Percentiles rank a stretch among this genome's conserved stretches.
These are phyloP conservation scores for Nasonovia ribisnigri DNA, from an alignment of 2,888 invertebrate species.

Conservation along the genomic window DNA sequence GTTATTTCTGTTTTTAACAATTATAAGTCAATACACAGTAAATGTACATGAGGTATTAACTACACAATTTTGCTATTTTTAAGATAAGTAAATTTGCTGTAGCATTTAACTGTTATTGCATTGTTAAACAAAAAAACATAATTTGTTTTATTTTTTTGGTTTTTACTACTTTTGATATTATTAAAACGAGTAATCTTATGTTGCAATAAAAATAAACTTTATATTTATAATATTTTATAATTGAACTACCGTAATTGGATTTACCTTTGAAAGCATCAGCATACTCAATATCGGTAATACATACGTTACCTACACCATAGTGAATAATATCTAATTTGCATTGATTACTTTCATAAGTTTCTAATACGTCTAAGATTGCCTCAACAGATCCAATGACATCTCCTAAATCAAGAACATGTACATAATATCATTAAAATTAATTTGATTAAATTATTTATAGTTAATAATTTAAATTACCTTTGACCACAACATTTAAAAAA, in stretches of 20 bases:
- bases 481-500: constrained; percentile 72
- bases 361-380: constrained; percentile 91
- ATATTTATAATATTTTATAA: not conserved
- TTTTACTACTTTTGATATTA: too few species aligned
- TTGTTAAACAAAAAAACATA: too few species aligned
- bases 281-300: constrained; percentile 85
- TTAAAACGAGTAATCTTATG: too few species aligned
- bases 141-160: too few species aligned
- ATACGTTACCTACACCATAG: constrained; percentile 90
- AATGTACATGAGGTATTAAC: not conserved
- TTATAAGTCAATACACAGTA: not conserved
- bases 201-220: too few species aligned
- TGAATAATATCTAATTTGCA: constrained; percentile 89
- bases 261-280: constrained; percentile 80
- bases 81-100: not conserved
- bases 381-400: constrained; percentile 98
- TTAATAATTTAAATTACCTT: constrained; percentile 72
- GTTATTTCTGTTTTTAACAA: not conserved
- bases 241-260: not conserved
- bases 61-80: not conserved
- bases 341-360: constrained; percentile 82
- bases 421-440: constrained; percentile 68
- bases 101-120: too few species aligned
- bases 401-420: constrained; percentile 72
- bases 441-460: constrained; percentile 70